Percentiles rank a stretch among this genome's conserved stretches.
phyloP scores from a whole-genome alignment of 1,140 invertebrate genomes.

The Potamilus streckersoni region DNA sequence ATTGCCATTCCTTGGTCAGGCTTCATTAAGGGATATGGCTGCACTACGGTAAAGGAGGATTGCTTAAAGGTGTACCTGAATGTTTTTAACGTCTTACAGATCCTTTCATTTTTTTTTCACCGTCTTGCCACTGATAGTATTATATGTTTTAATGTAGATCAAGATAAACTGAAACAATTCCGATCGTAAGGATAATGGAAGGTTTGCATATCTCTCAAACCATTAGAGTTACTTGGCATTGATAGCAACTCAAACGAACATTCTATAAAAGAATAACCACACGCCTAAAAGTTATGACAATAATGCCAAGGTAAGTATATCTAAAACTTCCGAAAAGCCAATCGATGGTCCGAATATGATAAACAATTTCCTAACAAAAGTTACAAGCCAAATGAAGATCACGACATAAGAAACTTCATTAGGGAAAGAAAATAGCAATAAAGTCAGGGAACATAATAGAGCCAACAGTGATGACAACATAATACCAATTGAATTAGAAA shows the following conservation, averaged over 20 bases:
- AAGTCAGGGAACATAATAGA: constrained; percentile 18
- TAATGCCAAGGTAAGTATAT: not conserved
- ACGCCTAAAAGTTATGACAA: not conserved
- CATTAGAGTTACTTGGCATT: no score
- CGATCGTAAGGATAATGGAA: not conserved
- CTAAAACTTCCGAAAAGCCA: not conserved
- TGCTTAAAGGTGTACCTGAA: constrained; percentile 7
- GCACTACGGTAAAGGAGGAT: constrained; percentile 10
- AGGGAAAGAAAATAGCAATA: constrained; percentile 1
- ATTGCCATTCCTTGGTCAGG: constrained; percentile 2
- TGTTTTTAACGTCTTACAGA: constrained; percentile 13
- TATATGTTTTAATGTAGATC: constrained; percentile 19
- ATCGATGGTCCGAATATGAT: not conserved
- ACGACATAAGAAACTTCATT: no score
- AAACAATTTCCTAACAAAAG: no score
- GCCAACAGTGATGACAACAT: constrained; percentile 11
- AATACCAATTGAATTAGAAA: no score
- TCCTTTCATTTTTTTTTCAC: constrained; percentile 8
- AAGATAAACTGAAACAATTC: constrained; percentile 8
- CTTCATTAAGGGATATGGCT: constrained; percentile 12
- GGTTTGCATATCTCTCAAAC: not conserved
- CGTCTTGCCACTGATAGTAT: constrained; percentile 1
- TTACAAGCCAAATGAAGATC: no score
- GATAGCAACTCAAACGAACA: not conserved
- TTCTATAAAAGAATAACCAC: not conserved